These are phyloP conservation scores for Bubo scandiacus DNA, from an alignment of 2,113 vertebrate species.

Conservation along the genomic window DNA sequence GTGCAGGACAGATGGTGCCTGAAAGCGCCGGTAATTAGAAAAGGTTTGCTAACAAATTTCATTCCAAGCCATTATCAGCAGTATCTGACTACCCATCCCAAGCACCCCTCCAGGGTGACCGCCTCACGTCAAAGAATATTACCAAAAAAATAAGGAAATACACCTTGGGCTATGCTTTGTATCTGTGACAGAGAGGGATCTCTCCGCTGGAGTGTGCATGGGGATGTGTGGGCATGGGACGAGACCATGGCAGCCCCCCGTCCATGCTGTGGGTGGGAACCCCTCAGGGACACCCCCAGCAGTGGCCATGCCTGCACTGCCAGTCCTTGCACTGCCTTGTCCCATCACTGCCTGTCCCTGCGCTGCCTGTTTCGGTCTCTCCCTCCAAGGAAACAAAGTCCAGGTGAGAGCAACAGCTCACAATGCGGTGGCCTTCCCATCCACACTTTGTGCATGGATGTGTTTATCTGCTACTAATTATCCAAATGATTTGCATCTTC, in stretches of 20 bases:
- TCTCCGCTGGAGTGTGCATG: accelerated
- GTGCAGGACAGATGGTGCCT: neutral
- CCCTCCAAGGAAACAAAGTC: neutral
- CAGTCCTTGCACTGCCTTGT: neutral
- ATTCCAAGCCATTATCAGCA: neutral
- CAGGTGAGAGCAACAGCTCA: neutral
- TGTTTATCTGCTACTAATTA: neutral
- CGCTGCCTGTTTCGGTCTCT: neutral
- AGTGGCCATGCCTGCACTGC: neutral
- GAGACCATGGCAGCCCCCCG: neutral
- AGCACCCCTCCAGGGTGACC: neutral
- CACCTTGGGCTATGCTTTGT: accelerated
- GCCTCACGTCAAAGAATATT: accelerated
- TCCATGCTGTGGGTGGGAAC: neutral
- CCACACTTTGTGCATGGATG: accelerated
- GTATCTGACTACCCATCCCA: neutral
- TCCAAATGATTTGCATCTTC: neutral
- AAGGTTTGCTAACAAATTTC: slow-evolving; percentile 9
- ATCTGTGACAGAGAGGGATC: neutral
- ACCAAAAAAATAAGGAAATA: neutral
- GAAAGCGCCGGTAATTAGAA: neutral
- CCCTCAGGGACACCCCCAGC: neutral
- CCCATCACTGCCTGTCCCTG: neutral
- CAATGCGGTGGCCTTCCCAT: accelerated
- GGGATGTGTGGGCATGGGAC: accelerated